phyloP scores from a whole-genome alignment of 2,113 vertebrate species.

The Nipponia nippon region DNA sequence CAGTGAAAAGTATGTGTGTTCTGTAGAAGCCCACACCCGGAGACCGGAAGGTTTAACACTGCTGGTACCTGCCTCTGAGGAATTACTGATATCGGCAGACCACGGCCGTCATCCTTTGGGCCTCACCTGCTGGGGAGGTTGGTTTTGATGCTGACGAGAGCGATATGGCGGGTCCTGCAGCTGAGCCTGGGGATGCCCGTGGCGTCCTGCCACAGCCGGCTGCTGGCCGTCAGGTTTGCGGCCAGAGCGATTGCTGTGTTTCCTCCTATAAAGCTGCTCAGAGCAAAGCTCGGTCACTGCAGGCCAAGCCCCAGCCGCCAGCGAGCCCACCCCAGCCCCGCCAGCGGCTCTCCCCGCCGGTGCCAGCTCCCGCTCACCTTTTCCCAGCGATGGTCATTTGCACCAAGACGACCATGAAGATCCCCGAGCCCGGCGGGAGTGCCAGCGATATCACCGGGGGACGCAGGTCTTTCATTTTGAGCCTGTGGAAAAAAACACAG shows the following conservation, averaged over 20 bases:
- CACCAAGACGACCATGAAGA: not conserved
- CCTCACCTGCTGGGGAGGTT: constrained; percentile 55
- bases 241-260: constrained; percentile 3
- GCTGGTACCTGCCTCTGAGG: not conserved
- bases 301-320: accelerated
- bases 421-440: not conserved
- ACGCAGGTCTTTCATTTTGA: constrained; percentile 41
- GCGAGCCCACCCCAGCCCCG: not conserved
- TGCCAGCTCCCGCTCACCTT: not conserved
- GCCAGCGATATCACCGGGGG: not conserved
- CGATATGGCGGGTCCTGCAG: not conserved
- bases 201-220: not conserved
- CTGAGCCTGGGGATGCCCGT: not conserved
- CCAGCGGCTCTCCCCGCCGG: accelerated
- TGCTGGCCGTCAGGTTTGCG: not conserved
- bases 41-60: accelerated
- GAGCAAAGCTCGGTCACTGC: not conserved
- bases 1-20: not conserved
- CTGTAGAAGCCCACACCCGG: not conserved
- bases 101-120: accelerated
- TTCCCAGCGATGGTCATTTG: constrained; percentile 43
- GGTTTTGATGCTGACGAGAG: not conserved
- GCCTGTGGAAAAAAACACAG: not conserved
- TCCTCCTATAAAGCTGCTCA: constrained; percentile 46
- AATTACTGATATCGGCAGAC: accelerated